Evolutionary conservation across 2,888 invertebrate species (phyloP).

Genomic region (Cheilosia impressa): DNA sequence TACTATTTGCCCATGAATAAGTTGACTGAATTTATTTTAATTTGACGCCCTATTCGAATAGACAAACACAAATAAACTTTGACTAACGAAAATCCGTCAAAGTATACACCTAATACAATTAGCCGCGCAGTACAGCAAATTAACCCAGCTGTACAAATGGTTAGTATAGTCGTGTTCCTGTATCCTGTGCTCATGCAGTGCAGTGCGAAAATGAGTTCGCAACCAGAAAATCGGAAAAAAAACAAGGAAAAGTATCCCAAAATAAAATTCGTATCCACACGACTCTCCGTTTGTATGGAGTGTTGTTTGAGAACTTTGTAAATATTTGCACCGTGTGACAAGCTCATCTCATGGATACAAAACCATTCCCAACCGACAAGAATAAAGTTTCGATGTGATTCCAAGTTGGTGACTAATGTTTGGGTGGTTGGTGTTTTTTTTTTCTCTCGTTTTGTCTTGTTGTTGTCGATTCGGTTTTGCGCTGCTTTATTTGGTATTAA

Average conservation of each 20-base stretch:
- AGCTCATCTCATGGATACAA: constrained; percentile 56
- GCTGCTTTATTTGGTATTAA: constrained; percentile 55
- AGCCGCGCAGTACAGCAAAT: constrained; percentile 32
- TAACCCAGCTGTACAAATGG: neutral
- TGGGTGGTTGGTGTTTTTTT: neutral
- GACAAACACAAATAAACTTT: constrained; percentile 59
- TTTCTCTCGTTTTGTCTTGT: constrained; percentile 2
- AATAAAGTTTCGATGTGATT: constrained; percentile 35
- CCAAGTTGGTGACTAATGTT: constrained; percentile 26
- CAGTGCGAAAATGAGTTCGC: constrained; percentile 22
- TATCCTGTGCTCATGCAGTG: neutral
- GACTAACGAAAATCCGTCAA: constrained; percentile 52
- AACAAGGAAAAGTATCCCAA: neutral
- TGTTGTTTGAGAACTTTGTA: constrained; percentile 65
- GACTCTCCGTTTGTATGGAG: constrained; percentile 15
- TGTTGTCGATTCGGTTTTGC: constrained; percentile 15
- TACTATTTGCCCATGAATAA: constrained; percentile 61
- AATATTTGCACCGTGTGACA: constrained; percentile 67
- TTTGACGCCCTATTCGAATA: constrained; percentile 33
- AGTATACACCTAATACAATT: constrained; percentile 68
- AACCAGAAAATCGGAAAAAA: constrained; percentile 27
- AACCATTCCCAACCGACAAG: constrained; percentile 16
- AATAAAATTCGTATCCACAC: constrained; percentile 40
- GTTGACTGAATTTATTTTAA: constrained; percentile 60
- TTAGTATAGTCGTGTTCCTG: neutral